Percentiles rank a stretch among this genome's conserved stretches.
Evolutionary conservation across 2,113 vertebrate species (phyloP).

Genomic region (Myiozetetes cayanensis): DNA sequence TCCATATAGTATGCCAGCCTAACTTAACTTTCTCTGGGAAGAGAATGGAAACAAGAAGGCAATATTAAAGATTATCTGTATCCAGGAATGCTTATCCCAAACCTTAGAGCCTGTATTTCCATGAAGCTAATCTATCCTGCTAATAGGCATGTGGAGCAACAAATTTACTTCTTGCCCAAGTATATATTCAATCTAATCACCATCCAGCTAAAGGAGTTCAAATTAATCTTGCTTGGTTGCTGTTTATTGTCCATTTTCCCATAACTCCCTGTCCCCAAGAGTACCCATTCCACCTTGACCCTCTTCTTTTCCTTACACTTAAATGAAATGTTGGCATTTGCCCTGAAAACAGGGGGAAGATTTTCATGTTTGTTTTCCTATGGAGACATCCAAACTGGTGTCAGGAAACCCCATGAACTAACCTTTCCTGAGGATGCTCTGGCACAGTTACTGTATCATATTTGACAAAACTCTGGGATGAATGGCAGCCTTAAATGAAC

Average conservation of each 20-base stretch:
- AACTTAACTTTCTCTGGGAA: not conserved
- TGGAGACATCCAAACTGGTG: not conserved
- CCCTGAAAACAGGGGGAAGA: not conserved
- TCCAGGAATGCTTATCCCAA: not conserved
- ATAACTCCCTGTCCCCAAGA: not conserved
- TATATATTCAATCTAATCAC: not conserved
- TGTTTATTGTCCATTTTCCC: not conserved
- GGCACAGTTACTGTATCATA: not conserved
- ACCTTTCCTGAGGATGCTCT: not conserved
- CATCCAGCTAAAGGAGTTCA: not conserved
- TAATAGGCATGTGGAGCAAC: constrained; percentile 7
- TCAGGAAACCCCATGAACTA: not conserved
- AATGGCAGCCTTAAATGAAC: not conserved
- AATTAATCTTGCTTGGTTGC: not conserved
- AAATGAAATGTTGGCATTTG: not conserved
- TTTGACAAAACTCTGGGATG: not conserved
- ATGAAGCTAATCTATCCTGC: not conserved
- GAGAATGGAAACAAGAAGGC: not conserved
- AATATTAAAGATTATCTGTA: not conserved
- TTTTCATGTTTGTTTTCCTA: not conserved
- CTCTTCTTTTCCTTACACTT: not conserved
- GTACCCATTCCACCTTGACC: not conserved
- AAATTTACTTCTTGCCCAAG: constrained; percentile 3
- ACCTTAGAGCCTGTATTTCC: not conserved
- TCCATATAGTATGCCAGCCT: not conserved